phyloP scores from a whole-genome alignment of 2,113 vertebrate species.

The Bos javanicus region DNA sequence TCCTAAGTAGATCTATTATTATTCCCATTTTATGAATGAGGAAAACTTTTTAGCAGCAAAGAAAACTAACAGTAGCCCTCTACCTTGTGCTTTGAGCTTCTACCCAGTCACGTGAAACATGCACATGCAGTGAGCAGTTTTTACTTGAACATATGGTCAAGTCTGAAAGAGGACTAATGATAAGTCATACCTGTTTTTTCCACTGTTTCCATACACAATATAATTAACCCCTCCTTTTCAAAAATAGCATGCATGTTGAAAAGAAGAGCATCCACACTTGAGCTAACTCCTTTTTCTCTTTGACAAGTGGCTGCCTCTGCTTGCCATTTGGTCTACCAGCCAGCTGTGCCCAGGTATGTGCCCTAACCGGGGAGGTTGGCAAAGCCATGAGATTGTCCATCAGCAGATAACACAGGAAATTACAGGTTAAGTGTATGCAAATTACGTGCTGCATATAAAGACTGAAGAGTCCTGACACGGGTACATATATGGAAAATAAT shows the following conservation, averaged over 20 bases:
- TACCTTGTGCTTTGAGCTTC: neutral
- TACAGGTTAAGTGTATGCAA: neutral
- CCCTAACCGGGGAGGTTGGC: neutral
- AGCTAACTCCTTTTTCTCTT: neutral
- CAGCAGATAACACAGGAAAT: neutral
- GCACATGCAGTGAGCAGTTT: neutral
- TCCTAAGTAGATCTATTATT: neutral
- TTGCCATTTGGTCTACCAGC: neutral
- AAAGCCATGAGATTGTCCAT: neutral
- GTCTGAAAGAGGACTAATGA: neutral
- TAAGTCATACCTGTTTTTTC: neutral
- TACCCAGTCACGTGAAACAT: neutral
- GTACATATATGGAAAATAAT: neutral
- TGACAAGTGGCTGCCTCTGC: neutral
- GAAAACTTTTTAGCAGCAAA: neutral
- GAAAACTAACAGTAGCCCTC: neutral
- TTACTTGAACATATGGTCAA: neutral
- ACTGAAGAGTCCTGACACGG: neutral
- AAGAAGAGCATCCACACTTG: neutral
- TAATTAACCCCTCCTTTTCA: neutral
- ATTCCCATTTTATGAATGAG: neutral
- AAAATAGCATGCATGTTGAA: neutral
- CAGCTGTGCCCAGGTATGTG: neutral
- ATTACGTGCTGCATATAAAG: neutral
- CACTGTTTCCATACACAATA: neutral